Base-by-base conservation (phyloP, 2,113 vertebrate genomes). In the Sinocyclocheilus grahami region DNA sequence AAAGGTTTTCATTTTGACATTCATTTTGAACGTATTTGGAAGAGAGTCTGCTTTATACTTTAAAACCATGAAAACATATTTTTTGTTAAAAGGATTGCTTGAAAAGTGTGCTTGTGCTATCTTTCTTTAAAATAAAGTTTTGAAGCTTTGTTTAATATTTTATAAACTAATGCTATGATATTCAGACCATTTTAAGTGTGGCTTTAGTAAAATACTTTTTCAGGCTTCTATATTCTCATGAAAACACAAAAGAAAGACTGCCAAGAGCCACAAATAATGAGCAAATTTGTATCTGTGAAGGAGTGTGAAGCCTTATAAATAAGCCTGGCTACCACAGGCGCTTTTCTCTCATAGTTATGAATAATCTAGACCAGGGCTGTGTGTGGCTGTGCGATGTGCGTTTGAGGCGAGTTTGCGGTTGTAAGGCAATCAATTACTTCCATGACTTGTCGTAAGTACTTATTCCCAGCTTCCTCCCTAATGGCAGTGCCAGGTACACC, bases 301-400 rank as follows among this genome's bases (percentile, higher is more conserved):
- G 53, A 77, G 14, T 22, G 24, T 63, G 8, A 60, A 85, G 39
- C 16, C n/a, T 46, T 48, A 63, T 80, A 46, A 46, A 65, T 81
- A 63, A 81, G 60, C 13, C 13, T 48, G 79, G 10, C 62, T 30
- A 53, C 46, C 24, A 55, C 16, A 78, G 76, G 76, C 14, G 12
- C 46, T 80, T 62, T 48, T 67, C 16, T 22, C 39, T 48, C 42
- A 30, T 24, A 51, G 60, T 82, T 48, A 42, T 82, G 63, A 82
- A 69, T 69, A 69, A 82, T 82, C 80, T 67, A 53, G 27, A 82
- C 27, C n/a, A 69, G 63, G 63, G 63, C 7, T 82, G 72, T 51
- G 42, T 75, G 42, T 48, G 42, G n/a, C 33, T 42, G 74, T 53
- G 58, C 16, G 51, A 76, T 48, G 42, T 5, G 12, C 33, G 27